These are phyloP conservation scores for Casuarius casuarius DNA, from an alignment of 2,113 vertebrate genomes.

Conservation along the genomic window DNA sequence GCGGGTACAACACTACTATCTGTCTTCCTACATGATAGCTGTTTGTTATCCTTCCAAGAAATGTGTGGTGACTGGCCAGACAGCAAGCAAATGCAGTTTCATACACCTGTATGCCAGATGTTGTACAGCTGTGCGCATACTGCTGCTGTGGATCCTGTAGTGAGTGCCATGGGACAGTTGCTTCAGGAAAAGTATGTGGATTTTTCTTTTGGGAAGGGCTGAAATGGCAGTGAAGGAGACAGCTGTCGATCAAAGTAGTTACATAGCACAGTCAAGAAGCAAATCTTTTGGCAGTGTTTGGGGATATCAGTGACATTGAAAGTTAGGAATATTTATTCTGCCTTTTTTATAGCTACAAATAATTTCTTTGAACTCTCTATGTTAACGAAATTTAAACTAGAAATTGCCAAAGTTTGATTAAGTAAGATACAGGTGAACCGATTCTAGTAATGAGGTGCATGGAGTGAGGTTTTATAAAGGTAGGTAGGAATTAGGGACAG, in stretches of 20 bases:
- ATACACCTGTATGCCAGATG: conserved; percentile 55
- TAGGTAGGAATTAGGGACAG: neutral
- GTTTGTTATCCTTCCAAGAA: conserved; percentile 39
- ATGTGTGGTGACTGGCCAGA: conserved; percentile 21
- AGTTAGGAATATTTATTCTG: neutral
- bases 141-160: neutral
- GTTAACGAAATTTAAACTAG: neutral
- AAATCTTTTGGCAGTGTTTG: neutral
- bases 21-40: neutral
- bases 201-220: neutral
- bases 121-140: conserved; percentile 18
- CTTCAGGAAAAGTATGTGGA: neutral
- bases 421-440: neutral
- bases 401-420: neutral
- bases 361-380: neutral
- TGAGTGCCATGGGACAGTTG: neutral
- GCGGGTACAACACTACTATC: neutral
- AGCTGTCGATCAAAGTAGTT: neutral
- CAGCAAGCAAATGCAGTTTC: conserved; percentile 34
- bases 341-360: neutral
- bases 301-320: neutral
- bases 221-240: neutral
- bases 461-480: neutral
- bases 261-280: neutral
- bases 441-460: neutral